These are phyloP conservation scores for Deilephila porcellus DNA, from an alignment of 2,888 invertebrate genomes.

Conservation along the genomic window DNA sequence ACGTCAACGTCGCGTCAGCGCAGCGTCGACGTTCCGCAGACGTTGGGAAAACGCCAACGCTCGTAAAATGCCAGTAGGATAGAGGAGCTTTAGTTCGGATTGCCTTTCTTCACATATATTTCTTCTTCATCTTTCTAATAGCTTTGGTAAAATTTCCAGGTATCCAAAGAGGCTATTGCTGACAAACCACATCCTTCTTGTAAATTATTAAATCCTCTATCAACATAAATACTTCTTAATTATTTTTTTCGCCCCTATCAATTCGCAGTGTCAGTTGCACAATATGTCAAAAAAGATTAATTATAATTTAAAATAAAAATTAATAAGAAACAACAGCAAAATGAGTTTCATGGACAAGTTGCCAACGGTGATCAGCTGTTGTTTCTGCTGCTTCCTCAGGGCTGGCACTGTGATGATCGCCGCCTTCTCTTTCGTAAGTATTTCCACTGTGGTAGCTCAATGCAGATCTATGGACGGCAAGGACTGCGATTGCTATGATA, in stretches of 20 bases:
- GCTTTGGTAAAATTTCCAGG: too few species aligned
- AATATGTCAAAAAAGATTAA: conserved; percentile 13
- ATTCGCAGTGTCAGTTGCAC: neutral
- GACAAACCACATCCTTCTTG: neutral
- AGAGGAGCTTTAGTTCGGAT: too few species aligned
- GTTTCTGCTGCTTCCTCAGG: conserved; percentile 72
- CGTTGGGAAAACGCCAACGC: too few species aligned
- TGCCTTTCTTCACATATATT: too few species aligned
- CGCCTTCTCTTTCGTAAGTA: conserved; percentile 67
- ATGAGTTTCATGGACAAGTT: conserved; percentile 63
- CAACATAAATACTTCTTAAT: too few species aligned
- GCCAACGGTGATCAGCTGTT: conserved; percentile 73
- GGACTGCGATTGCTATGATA: too few species aligned
- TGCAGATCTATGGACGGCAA: too few species aligned
- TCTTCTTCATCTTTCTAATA: too few species aligned
- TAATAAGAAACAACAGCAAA: conserved; percentile 34
- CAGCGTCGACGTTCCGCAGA: too few species aligned
- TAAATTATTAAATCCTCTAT: neutral
- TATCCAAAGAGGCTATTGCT: too few species aligned
- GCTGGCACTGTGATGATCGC: conserved; percentile 71
- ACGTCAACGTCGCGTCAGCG: too few species aligned
- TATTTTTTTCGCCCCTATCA: conserved; percentile 19
- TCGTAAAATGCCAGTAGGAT: too few species aligned
- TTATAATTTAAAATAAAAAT: conserved; percentile 1
- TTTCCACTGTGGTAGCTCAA: neutral